Conservation (phyloP, 2,888 invertebrate genomes). For the Stenotaenia linearis region DNA sequence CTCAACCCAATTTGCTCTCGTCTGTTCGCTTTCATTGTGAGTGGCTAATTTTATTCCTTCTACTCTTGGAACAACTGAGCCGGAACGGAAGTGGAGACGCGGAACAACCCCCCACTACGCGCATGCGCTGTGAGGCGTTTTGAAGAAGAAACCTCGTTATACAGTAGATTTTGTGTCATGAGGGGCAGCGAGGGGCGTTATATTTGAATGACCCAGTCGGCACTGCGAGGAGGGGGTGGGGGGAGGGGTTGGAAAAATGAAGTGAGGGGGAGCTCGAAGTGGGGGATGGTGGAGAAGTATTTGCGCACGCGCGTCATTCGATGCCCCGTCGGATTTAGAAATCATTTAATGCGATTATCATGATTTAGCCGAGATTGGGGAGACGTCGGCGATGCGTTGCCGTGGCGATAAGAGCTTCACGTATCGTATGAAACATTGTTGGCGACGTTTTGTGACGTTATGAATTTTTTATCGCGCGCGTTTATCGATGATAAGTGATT, state of each 20-base stretch:
- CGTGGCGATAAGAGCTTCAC: constrained; percentile 26
- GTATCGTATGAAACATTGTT: constrained; percentile 29
- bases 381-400: constrained; percentile 22
- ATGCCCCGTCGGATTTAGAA: constrained; percentile 27
- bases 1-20: constrained; percentile 27
- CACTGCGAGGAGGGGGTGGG: neutral
- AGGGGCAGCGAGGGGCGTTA: neutral
- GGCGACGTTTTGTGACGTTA: constrained; percentile 11
- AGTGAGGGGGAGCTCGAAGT: neutral
- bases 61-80: constrained; percentile 26
- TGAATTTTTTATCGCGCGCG: neutral
- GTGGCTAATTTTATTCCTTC: constrained; percentile 28
- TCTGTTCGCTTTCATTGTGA: constrained; percentile 27
- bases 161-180: neutral
- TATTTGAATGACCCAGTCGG: constrained; percentile 8
- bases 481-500: constrained; percentile 13
- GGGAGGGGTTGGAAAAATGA: neutral
- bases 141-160: constrained; percentile 1
- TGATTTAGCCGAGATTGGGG: constrained; percentile 32
- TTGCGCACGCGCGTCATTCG: constrained; percentile 17
- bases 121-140: constrained; percentile 15
- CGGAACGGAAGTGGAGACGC: constrained; percentile 27
- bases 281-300: neutral
- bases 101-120: constrained; percentile 21
- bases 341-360: constrained; percentile 31